A percentile compares a stretch with the other conserved stretches of the same genome.
Conservation (phyloP, 2,888 invertebrate genomes). For the Eristalis pertinax region DNA sequence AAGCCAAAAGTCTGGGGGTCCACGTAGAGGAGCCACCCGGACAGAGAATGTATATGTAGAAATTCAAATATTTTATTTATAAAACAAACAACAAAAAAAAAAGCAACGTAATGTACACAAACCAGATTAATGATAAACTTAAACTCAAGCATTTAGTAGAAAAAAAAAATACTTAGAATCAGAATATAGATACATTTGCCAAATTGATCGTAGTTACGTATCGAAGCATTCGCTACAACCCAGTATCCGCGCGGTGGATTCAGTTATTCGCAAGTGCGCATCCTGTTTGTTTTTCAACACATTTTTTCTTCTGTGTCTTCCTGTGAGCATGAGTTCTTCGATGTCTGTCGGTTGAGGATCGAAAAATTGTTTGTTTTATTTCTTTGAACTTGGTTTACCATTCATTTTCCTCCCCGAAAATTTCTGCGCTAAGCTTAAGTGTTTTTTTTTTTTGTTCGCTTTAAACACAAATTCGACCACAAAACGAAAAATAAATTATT, state of each 20-base stretch:
- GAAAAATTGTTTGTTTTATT: background rate
- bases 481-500: constrained; percentile 5
- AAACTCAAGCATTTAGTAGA: constrained; percentile 61
- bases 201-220: constrained; percentile 23
- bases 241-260: background rate
- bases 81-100: background rate
- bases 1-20: constrained; percentile 65
- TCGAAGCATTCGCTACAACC: background rate
- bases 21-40: constrained; percentile 33
- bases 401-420: constrained; percentile 51
- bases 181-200: constrained; percentile 34
- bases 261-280: background rate
- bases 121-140: constrained; percentile 16
- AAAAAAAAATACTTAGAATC: constrained; percentile 12
- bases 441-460: constrained; percentile 11
- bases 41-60: constrained; percentile 56
- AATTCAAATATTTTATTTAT: constrained; percentile 63
- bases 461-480: background rate
- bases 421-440: constrained; percentile 43
- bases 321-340: background rate
- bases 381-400: constrained; percentile 43
- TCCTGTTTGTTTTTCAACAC: background rate
- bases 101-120: constrained; percentile 5
- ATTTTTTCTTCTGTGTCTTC: background rate
- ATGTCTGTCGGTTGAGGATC: background rate